Evolutionary conservation across 2,888 invertebrate species (phyloP).

Genomic region (Andrena haemorrhoa): DNA sequence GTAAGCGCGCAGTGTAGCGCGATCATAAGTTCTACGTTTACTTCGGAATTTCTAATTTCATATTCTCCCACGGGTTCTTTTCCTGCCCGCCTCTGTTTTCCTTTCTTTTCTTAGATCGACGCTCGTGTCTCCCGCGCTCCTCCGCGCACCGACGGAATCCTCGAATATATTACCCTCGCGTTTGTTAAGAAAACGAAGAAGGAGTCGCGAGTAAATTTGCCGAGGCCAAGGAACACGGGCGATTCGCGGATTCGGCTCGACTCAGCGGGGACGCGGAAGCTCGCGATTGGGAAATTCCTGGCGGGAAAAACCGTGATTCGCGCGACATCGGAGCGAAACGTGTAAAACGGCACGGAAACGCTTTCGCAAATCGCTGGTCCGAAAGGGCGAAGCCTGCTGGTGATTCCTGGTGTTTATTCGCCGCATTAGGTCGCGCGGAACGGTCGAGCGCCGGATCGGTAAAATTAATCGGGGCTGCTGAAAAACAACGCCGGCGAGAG

Average conservation of each 20-base stretch:
- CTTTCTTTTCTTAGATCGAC: not conserved
- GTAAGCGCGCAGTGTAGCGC: not conserved
- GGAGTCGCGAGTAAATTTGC: slow-evolving; percentile 37
- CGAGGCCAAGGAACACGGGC: slow-evolving; percentile 25
- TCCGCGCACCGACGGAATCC: slow-evolving; percentile 1
- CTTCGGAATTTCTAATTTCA: slow-evolving; percentile 43
- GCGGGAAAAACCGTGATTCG: slow-evolving; percentile 34
- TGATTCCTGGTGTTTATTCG: slow-evolving; percentile 17
- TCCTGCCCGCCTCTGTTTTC: not conserved
- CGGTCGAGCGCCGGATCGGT: not conserved
- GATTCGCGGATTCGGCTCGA: slow-evolving; percentile 25
- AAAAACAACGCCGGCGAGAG: not conserved
- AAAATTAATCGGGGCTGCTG: slow-evolving; percentile 24
- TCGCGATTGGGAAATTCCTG: slow-evolving; percentile 19
- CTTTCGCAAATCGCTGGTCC: slow-evolving; percentile 24
- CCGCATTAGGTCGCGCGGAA: not conserved
- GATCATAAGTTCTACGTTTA: slow-evolving; percentile 17
- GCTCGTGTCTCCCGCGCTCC: not conserved
- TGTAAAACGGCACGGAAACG: slow-evolving; percentile 15
- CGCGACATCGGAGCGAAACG: slow-evolving; percentile 29
- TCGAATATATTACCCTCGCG: not conserved
- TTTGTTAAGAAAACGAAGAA: not conserved
- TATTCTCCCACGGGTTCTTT: slow-evolving; percentile 1
- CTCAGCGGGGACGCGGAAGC: slow-evolving; percentile 30
- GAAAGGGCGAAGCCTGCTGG: not conserved